Base-by-base conservation (phyloP, 2,888 invertebrate species). In the Orchestes rusci region DNA sequence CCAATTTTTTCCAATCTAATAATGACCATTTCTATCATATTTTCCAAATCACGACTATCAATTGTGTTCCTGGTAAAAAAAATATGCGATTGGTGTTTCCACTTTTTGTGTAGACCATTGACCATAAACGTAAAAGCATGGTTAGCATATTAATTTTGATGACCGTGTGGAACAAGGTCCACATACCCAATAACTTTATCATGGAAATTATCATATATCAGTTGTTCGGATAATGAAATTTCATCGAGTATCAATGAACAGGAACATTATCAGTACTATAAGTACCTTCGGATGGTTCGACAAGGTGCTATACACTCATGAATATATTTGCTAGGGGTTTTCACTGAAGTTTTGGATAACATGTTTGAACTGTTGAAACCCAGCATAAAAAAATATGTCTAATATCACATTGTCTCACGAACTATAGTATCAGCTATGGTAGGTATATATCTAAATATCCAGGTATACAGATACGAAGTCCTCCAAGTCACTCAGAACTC, bases 401-500 rank as follows among this genome's bases (percentile, higher is more conserved):
- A n/a, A n/a, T n/a, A n/a, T n/a, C n/a, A n/a, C n/a, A n/a, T n/a
- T n/a, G n/a, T n/a, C n/a, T n/a, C n/a, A n/a, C n/a, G n/a, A n/a
- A n/a, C n/a, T n/a, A n/a, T n/a, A n/a, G n/a, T n/a, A n/a, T n/a
- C n/a, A n/a, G n/a, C n/a, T n/a, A n/a, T n/a, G n/a, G n/a, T n/a
- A n/a, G n/a, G n/a, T n/a, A n/a, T n/a, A n/a, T n/a, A n/a, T n/a
- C n/a, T n/a, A n/a, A n/a, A n/a, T n/a, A 34, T 34, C 17, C 23
- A 23, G 8, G 8, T 23, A 23, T 23, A 23, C 23, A 8, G 8
- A 23, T 7, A 23, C 23, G 23, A 23, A 7, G 23, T 5, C 7
- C 7, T 10, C n/a, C 8, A 23, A 23, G 23, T 23, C 23, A 5
- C 5, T 23, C 1, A 61, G 33, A 2, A 62, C 38, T 3, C 30